Percentiles rank a stretch among this genome's conserved stretches.
phyloP scores from a whole-genome alignment of 1,140 invertebrate species.

The Lepidurus arcticus region DNA sequence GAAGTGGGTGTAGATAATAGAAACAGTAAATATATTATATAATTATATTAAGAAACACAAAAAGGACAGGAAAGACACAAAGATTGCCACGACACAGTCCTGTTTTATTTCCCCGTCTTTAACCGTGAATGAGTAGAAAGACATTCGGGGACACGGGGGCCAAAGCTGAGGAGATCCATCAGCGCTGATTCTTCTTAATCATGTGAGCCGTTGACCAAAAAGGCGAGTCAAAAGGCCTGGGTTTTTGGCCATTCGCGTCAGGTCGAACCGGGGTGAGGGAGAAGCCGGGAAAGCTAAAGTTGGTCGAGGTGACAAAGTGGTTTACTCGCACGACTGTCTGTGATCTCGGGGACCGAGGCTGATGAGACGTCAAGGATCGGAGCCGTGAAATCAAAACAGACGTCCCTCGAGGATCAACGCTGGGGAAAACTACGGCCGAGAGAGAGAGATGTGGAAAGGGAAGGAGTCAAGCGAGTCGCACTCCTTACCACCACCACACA shows the following conservation, averaged over 20 bases:
- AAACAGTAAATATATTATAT: no score
- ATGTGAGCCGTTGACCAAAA: background rate
- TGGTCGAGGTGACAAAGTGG: slow-evolving; percentile 3
- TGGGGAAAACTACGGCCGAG: background rate
- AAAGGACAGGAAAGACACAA: no score
- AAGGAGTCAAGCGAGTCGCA: background rate
- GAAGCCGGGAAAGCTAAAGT: background rate
- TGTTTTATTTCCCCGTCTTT: background rate
- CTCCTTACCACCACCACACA: background rate
- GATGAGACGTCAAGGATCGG: slow-evolving; percentile 20
- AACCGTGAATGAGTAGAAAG: background rate
- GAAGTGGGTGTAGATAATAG: no score
- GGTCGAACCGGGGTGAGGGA: background rate
- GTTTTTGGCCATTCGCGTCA: background rate
- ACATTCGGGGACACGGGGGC: background rate
- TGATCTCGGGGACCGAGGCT: slow-evolving; percentile 7
- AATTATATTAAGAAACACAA: no score
- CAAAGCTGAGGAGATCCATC: background rate
- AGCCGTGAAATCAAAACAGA: slow-evolving; percentile 18
- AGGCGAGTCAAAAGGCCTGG: background rate
- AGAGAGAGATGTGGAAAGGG: background rate
- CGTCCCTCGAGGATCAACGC: slow-evolving; percentile 1
- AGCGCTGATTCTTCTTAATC: background rate
- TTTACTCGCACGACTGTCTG: slow-evolving; percentile 14
- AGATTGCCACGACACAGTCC: background rate